phyloP scores from a whole-genome alignment of 2,888 invertebrate species.

The Disparrhopalites patrizii region DNA sequence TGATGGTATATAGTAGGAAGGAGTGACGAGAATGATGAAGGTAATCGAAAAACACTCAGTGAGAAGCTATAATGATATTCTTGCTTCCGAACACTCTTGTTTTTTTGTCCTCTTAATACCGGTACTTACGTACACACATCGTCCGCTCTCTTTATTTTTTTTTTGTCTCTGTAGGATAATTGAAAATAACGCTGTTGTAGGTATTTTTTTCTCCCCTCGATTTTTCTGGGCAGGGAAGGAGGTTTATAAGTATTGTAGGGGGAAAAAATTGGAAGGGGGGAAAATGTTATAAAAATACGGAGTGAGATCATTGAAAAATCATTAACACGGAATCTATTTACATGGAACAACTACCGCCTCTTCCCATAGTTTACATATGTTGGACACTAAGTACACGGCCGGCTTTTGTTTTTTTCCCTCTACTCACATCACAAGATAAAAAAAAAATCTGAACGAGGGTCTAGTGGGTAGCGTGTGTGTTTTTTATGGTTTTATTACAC shows the following conservation, averaged over 20 bases:
- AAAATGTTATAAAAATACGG: background rate
- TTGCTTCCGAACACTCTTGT: background rate
- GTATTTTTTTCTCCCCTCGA: constrained; percentile 1
- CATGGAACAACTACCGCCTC: too few species aligned
- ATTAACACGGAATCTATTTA: constrained; percentile 9
- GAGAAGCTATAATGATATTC: constrained; percentile 19
- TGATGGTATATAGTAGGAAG: too few species aligned
- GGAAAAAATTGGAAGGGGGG: background rate
- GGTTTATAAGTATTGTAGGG: too few species aligned
- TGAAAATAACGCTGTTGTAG: background rate
- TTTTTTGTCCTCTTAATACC: background rate
- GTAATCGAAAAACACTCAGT: too few species aligned
- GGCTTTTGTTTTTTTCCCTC: too few species aligned
- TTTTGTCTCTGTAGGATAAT: background rate
- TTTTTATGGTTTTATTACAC: too few species aligned
- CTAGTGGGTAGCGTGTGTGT: too few species aligned
- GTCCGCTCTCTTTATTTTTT: background rate
- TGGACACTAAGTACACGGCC: too few species aligned
- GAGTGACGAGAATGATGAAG: too few species aligned
- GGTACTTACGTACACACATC: background rate
- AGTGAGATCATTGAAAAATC: background rate
- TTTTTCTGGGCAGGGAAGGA: too few species aligned
- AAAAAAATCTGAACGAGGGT: too few species aligned
- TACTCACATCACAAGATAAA: too few species aligned
- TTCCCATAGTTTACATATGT: constrained; percentile 4